Percentiles rank a stretch among this genome's conserved stretches.
These are phyloP conservation scores for Parasteatoda tepidariorum DNA, from an alignment of 1,140 invertebrate species.

Conservation along the genomic window DNA sequence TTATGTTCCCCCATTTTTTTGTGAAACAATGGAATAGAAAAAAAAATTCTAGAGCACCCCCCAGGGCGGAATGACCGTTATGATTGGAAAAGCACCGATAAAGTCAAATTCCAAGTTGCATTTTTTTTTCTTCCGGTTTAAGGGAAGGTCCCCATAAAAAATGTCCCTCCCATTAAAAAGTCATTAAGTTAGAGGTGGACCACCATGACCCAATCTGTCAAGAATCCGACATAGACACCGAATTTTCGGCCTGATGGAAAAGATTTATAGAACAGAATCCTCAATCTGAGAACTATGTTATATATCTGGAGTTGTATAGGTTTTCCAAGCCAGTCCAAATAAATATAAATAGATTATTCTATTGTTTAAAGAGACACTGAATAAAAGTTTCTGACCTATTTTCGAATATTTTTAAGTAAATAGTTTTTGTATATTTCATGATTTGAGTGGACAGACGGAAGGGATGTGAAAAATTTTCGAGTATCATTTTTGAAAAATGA, in stretches of 20 bases:
- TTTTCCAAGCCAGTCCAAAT: too few species aligned
- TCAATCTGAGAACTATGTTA: not conserved
- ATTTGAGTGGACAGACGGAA: too few species aligned
- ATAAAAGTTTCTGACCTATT: too few species aligned
- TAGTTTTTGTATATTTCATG: too few species aligned
- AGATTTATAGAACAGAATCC: not conserved
- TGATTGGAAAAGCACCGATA: constrained; percentile 35
- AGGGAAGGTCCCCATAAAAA: constrained; percentile 17
- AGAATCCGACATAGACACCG: constrained; percentile 21
- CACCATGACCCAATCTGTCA: constrained; percentile 51
- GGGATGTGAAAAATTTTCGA: too few species aligned
- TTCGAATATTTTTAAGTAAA: too few species aligned
- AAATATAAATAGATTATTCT: not conserved
- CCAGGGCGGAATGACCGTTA: constrained; percentile 32
- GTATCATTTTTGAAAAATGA: too few species aligned
- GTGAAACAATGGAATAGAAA: not conserved
- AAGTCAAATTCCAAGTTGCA: constrained; percentile 29
- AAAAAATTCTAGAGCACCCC: constrained; percentile 10
- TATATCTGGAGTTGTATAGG: not conserved
- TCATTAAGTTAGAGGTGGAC: constrained; percentile 57
- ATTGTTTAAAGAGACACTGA: not conserved
- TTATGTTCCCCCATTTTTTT: not conserved
- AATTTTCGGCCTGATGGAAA: constrained; percentile 27
- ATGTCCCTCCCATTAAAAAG: constrained; percentile 50
- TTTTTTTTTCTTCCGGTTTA: not conserved